Evolutionary conservation across 2,113 vertebrate species (phyloP).

Genomic region (Mellivora capensis): DNA sequence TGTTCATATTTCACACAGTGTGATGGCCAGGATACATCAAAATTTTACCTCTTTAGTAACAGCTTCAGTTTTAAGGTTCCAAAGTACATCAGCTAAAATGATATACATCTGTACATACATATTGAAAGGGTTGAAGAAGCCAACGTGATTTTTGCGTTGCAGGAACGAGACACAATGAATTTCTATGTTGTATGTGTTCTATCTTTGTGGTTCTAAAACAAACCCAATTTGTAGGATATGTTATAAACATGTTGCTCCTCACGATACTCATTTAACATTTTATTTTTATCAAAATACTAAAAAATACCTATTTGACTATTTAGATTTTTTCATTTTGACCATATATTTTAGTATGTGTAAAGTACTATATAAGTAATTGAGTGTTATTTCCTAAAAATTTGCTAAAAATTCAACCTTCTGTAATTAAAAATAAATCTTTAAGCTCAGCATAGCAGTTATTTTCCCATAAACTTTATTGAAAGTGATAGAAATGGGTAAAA

Average conservation of each 20-base stretch:
- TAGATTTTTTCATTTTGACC: conserved; percentile 19
- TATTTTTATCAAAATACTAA: conserved; percentile 37
- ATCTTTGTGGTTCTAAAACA: background rate
- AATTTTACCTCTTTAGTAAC: background rate
- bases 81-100: background rate
- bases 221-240: background rate
- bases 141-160: background rate
- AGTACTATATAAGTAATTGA: conserved; percentile 17
- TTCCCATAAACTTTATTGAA: conserved; percentile 75
- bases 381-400: background rate
- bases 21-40: background rate
- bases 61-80: background rate
- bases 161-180: background rate
- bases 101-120: background rate
- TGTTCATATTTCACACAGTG: background rate
- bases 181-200: background rate
- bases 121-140: background rate
- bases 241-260: background rate
- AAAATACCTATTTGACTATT: conserved; percentile 16
- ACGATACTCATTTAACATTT: background rate
- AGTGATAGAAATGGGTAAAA: conserved; percentile 80
- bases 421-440: conserved; percentile 65
- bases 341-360: background rate
- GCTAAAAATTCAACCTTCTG: conserved; percentile 15
- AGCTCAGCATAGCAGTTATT: conserved; percentile 27